Evolutionary conservation across 2,113 vertebrate species (phyloP).

Genomic region (Azemiops feae): DNA sequence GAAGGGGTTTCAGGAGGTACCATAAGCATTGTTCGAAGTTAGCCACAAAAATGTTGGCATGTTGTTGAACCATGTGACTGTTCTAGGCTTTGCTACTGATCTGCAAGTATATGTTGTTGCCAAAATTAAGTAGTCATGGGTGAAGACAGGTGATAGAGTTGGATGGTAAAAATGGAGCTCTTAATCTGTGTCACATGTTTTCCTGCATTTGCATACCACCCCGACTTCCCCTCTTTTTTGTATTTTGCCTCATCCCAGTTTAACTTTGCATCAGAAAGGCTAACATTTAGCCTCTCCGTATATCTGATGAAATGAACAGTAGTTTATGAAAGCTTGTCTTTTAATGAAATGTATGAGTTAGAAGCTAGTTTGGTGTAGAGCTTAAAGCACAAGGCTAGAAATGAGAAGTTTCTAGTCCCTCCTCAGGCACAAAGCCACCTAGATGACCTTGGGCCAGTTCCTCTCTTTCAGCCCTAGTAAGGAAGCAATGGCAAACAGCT

Average conservation of each 20-base stretch:
- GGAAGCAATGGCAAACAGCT: neutral
- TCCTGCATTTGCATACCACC: neutral
- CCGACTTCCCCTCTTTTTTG: neutral
- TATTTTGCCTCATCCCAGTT: neutral
- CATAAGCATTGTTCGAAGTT: neutral
- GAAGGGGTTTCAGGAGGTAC: neutral
- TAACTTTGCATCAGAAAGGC: neutral
- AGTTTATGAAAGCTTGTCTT: neutral
- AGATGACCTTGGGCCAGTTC: neutral
- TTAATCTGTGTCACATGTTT: neutral
- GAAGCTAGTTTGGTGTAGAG: neutral
- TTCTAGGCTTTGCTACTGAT: neutral
- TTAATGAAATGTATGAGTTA: neutral
- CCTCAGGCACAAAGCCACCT: neutral
- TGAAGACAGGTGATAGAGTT: neutral
- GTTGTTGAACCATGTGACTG: neutral
- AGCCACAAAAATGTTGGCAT: neutral
- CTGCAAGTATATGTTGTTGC: neutral
- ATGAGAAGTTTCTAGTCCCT: neutral
- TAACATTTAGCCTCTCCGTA: neutral
- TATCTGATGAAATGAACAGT: neutral
- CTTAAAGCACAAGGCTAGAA: neutral
- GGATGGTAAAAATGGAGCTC: neutral
- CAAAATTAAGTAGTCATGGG: neutral
- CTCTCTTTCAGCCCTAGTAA: neutral